Conservation (phyloP, 2,888 invertebrate species). For the Hydriomena furcata region DNA sequence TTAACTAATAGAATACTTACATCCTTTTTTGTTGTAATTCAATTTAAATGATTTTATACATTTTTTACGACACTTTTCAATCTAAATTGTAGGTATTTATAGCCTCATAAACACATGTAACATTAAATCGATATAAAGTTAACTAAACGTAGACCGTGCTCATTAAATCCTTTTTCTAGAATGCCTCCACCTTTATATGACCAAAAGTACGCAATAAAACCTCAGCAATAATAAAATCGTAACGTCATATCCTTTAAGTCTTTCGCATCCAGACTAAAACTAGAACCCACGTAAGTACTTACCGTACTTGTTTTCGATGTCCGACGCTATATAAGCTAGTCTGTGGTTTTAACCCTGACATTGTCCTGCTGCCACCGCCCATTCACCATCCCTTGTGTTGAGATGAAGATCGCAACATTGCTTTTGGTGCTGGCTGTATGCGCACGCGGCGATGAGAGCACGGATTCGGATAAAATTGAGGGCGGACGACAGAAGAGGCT, state of each 20-base stretch:
- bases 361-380: slow-evolving; percentile 60
- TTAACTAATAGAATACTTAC: no score
- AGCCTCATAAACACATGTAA: no score
- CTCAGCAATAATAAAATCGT: slow-evolving; percentile 25
- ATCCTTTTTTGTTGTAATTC: no score
- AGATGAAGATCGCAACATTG: slow-evolving; percentile 54
- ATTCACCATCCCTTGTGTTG: slow-evolving; percentile 43
- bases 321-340: slow-evolving; percentile 76
- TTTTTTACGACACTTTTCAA: no score
- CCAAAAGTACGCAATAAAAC: slow-evolving; percentile 18
- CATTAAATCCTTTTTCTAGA: slow-evolving; percentile 14
- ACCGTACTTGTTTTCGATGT: slow-evolving; percentile 64
- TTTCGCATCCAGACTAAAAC: slow-evolving; percentile 69
- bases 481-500: slow-evolving; percentile 57
- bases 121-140: no score
- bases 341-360: slow-evolving; percentile 72
- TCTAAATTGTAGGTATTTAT: no score
- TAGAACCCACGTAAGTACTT: slow-evolving; percentile 71
- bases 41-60: no score
- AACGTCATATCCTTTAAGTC: slow-evolving; percentile 69
- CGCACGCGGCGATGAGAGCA: slow-evolving; percentile 27
- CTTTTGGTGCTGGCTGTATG: slow-evolving; percentile 44
- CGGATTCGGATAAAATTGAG: slow-evolving; percentile 28
- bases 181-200: slow-evolving; percentile 7
- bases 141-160: slow-evolving; percentile 1